Evolutionary conservation across 2,797 vertebrate genomes (phyloP).

Genomic region (Cynopterus sphinx): DNA sequence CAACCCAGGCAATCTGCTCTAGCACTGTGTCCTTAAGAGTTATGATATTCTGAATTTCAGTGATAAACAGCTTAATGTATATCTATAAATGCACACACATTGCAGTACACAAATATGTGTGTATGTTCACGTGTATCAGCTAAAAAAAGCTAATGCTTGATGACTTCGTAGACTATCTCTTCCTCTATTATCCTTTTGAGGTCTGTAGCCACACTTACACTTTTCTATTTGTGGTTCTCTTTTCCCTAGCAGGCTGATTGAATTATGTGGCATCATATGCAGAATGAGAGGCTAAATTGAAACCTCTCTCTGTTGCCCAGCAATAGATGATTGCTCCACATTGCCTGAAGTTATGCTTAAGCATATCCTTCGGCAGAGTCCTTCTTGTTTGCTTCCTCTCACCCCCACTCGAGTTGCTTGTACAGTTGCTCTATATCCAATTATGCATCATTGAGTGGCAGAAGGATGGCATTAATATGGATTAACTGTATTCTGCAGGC

Average conservation of each 20-base stretch:
- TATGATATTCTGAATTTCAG: neutral
- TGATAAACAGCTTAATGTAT: neutral
- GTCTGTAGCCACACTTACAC: neutral
- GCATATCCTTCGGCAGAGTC: neutral
- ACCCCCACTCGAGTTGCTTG: neutral
- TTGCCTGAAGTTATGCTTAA: constrained; percentile 6
- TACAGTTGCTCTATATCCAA: neutral
- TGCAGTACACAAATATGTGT: neutral
- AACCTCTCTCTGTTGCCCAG: constrained; percentile 36
- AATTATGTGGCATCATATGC: constrained; percentile 50
- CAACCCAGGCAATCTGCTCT: neutral
- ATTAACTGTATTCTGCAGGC: constrained; percentile 12
- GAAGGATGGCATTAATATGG: constrained; percentile 32
- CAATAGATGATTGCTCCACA: neutral
- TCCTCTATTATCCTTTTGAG: neutral
- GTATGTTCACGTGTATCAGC: neutral
- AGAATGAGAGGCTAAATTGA: constrained; percentile 36
- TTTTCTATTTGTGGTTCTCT: neutral
- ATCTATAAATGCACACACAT: neutral
- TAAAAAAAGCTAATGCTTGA: neutral
- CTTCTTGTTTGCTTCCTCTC: neutral
- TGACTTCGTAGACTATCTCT: neutral
- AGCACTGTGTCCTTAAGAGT: neutral
- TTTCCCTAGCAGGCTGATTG: constrained; percentile 16
- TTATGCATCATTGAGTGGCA: neutral